These are phyloP conservation scores for Hoplostethus atlanticus DNA, from an alignment of 2,797 vertebrate genomes.

Conservation along the genomic window DNA sequence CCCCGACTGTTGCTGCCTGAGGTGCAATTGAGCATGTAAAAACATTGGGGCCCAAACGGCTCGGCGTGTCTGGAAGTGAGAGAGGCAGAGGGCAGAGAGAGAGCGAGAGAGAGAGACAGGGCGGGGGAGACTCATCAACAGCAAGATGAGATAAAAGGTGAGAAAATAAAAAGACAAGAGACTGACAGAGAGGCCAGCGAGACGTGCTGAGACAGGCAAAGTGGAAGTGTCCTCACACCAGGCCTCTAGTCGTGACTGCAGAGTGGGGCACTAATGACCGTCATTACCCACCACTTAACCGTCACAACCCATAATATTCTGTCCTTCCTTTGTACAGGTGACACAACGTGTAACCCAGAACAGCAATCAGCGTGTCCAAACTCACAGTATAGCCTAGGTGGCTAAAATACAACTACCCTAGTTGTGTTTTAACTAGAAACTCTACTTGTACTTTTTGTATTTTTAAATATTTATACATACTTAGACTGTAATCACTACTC, in stretches of 20 bases:
- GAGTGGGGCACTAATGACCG: conserved; percentile 54
- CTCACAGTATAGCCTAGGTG: not conserved
- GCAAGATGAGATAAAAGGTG: conserved; percentile 34
- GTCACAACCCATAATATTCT: conserved; percentile 59
- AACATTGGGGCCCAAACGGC: conserved; percentile 46
- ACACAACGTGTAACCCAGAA: conserved; percentile 42
- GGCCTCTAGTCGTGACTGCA: conserved; percentile 29
- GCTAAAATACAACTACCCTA: no score
- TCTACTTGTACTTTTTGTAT: not conserved
- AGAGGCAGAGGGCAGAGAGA: conserved; percentile 17
- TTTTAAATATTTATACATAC: no score
- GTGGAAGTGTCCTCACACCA: conserved; percentile 39
- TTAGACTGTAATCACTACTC: no score
- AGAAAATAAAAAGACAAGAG: conserved; percentile 28
- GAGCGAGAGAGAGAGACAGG: not conserved
- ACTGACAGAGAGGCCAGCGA: conserved; percentile 10
- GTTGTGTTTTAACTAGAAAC: not conserved
- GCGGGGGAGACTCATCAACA: conserved; percentile 7
- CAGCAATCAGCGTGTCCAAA: conserved; percentile 26
- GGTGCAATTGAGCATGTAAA: conserved; percentile 70
- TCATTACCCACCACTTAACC: conserved; percentile 56
- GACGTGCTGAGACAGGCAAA: conserved; percentile 49
- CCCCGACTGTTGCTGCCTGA: conserved; percentile 59
- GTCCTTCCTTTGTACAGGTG: conserved; percentile 16
- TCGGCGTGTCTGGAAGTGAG: conserved; percentile 47